Conservation (phyloP, 2,797 vertebrate species). For the Hippocampus kuda region DNA sequence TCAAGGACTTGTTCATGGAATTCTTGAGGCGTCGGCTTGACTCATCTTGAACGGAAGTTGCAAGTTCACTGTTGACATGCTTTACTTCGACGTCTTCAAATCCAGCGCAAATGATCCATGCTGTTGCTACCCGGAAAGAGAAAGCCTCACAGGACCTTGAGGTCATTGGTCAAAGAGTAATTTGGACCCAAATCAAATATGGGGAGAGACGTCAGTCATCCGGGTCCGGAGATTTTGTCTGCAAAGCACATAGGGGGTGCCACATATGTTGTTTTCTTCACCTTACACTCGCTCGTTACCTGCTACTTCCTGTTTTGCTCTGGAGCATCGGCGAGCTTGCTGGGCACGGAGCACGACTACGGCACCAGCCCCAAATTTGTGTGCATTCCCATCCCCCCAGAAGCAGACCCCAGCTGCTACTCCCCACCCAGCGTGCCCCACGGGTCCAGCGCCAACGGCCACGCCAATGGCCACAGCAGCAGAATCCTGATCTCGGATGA, state of each 20-base stretch:
- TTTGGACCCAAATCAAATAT: slow-evolving; percentile 40
- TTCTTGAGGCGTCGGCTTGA: not conserved
- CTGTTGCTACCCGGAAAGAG: slow-evolving; percentile 26
- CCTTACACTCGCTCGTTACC: slow-evolving; percentile 50
- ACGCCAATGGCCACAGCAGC: slow-evolving; percentile 34
- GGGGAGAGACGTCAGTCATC: slow-evolving; percentile 45
- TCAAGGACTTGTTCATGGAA: slow-evolving; percentile 11
- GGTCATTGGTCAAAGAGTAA: slow-evolving; percentile 17
- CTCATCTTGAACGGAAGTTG: not conserved
- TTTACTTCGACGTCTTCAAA: slow-evolving; percentile 11
- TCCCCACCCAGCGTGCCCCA: slow-evolving; percentile 52
- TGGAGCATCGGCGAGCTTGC: slow-evolving; percentile 35
- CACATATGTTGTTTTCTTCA: slow-evolving; percentile 19
- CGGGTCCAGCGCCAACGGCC: slow-evolving; percentile 39
- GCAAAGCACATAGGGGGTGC: slow-evolving; percentile 23
- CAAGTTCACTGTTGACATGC: slow-evolving; percentile 34
- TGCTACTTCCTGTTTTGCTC: slow-evolving; percentile 50
- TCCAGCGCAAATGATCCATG: slow-evolving; percentile 44
- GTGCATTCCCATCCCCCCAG: slow-evolving; percentile 75
- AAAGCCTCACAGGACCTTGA: slow-evolving; percentile 30
- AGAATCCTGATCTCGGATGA: slow-evolving; percentile 65
- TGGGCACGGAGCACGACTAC: slow-evolving; percentile 61
- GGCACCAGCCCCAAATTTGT: slow-evolving; percentile 71
- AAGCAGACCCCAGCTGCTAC: slow-evolving; percentile 67
- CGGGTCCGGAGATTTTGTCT: slow-evolving; percentile 34